These are phyloP conservation scores for Diglossa cyanea DNA, from an alignment of 2,797 vertebrate genomes.

Conservation along the genomic window DNA sequence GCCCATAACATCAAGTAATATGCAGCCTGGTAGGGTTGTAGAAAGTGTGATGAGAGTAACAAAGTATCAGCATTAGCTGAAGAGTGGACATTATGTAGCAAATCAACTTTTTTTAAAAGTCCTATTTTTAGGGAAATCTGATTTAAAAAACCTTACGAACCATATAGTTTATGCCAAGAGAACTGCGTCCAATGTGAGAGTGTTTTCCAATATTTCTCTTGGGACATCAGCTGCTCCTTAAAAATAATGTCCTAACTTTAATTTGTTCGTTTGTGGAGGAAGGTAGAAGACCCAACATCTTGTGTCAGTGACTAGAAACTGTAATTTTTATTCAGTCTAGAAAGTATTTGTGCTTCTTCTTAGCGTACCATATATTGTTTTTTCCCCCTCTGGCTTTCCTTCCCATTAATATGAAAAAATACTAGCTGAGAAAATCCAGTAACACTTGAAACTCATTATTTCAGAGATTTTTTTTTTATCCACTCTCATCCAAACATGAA, in stretches of 20 bases:
- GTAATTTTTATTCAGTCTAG: neutral
- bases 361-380: neutral
- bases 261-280: neutral
- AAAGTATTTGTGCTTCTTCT: neutral
- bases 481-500: neutral
- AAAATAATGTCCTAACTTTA: neutral
- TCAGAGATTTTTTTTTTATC: slow-evolving; percentile 34
- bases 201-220: neutral
- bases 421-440: slow-evolving; percentile 1
- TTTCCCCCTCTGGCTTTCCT: neutral
- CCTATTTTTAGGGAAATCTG: neutral
- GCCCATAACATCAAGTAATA: neutral
- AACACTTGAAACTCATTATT: slow-evolving; percentile 43
- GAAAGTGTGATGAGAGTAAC: neutral
- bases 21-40: neutral
- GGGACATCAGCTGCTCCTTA: neutral
- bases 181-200: neutral
- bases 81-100: neutral
- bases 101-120: neutral
- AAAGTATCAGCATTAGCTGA: neutral
- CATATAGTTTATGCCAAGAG: neutral
- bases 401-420: slow-evolving; percentile 29
- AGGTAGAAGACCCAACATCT: neutral
- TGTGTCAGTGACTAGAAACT: slow-evolving; percentile 8
- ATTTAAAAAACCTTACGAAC: neutral